Conservation (phyloP, 2,888 invertebrate species). For the Geophilus truncorum region DNA sequence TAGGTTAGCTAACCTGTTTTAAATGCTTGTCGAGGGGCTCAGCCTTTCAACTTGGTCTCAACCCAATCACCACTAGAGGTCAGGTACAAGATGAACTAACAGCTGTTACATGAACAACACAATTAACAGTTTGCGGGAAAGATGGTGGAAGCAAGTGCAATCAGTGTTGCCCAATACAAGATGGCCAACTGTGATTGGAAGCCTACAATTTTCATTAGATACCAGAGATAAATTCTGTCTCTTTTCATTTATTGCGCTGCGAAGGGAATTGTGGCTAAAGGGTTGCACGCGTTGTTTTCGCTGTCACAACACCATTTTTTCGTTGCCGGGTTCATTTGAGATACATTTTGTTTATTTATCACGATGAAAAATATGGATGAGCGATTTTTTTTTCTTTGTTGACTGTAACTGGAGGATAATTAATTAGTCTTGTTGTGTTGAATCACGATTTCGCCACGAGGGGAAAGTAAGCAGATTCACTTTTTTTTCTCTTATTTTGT, state of each 20-base stretch:
- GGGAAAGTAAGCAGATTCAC: neutral
- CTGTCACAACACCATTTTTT: neutral
- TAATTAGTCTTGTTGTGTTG: slow-evolving; percentile 20
- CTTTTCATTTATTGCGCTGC: slow-evolving; percentile 14
- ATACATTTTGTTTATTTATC: neutral
- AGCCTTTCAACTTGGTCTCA: slow-evolving; percentile 25
- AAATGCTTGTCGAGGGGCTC: slow-evolving; percentile 25
- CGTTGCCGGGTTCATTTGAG: neutral
- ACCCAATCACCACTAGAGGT: slow-evolving; percentile 24
- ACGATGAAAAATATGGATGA: neutral
- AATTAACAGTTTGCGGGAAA: slow-evolving; percentile 25
- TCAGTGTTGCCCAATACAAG: slow-evolving; percentile 27
- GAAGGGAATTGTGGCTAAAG: slow-evolving; percentile 2
- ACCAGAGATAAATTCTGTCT: slow-evolving; percentile 22
- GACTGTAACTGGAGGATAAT: neutral
- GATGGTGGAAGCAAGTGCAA: slow-evolving; percentile 25
- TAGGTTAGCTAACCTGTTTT: slow-evolving; percentile 13
- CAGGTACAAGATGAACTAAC: slow-evolving; percentile 27
- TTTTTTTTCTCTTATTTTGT: neutral
- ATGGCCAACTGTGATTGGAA: slow-evolving; percentile 27
- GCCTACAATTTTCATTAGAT: slow-evolving; percentile 22
- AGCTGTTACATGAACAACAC: slow-evolving; percentile 27
- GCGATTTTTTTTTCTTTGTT: neutral
- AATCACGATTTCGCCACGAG: neutral
- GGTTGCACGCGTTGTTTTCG: neutral